A percentile compares a stretch with the other conserved stretches of the same genome.
Conservation (phyloP, 2,797 vertebrate genomes). For the Diglossa cyanea region DNA sequence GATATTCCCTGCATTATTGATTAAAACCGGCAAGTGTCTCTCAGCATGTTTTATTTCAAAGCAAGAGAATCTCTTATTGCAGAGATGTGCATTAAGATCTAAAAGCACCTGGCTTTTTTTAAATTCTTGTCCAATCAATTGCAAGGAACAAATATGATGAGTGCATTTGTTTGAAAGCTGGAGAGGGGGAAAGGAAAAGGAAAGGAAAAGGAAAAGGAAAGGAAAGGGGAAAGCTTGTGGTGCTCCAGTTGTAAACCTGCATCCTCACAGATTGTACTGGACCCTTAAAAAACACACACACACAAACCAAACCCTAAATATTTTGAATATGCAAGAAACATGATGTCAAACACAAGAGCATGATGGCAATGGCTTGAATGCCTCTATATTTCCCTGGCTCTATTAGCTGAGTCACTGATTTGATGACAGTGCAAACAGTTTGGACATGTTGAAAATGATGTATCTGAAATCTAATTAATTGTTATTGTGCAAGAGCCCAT, state of each 20-base stretch:
- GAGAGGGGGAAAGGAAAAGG: not conserved
- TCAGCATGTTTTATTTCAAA: not conserved
- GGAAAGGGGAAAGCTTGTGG: too few species aligned
- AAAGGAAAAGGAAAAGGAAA: too few species aligned
- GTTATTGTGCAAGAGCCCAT: not conserved
- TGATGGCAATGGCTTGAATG: not conserved
- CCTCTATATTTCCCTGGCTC: not conserved
- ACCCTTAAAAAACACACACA: not conserved
- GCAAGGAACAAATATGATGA: not conserved
- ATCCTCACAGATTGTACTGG: not conserved
- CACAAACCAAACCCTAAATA: not conserved
- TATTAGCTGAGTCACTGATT: not conserved
- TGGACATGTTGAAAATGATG: accelerated
- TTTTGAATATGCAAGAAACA: not conserved
- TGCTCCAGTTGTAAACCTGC: not conserved
- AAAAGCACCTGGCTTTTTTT: not conserved
- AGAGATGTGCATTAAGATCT: not conserved
- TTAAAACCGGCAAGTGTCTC: not conserved
- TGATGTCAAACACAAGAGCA: not conserved
- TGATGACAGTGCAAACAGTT: not conserved
- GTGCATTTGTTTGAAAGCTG: not conserved
- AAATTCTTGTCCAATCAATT: not conserved
- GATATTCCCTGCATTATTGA: not conserved
- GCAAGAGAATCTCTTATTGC: not conserved
- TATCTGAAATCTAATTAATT: not conserved